Evolutionary conservation across 2,888 invertebrate genomes (phyloP), one percentile per base, ranked within the genome.

Genomic region (Dicranocentrus wangi): DNA sequence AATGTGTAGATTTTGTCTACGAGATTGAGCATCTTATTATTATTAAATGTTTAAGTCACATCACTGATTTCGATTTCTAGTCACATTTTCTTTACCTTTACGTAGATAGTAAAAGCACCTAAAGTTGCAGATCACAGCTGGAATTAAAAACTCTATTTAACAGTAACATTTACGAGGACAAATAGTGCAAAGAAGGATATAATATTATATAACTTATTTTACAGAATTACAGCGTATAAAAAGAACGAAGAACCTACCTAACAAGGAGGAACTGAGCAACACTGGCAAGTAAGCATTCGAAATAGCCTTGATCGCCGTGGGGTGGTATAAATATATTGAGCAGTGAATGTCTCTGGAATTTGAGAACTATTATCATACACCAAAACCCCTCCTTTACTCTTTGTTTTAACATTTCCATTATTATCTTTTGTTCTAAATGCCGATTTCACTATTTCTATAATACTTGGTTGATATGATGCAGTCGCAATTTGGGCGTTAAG

Each of bases 301-400:
- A 71, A 19, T 3, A 79, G 42, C 19, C 70, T 79, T 21, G 79
- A 72, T 39, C 60, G 15, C 17, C 51, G 51, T 3, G 68, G 32
- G 0, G 53, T 28, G 1, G 28, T 21, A 43, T 71, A 79, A 19
- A 79, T 42, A 17, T 79, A 79, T 43, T 79, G 79, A 43, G 79
- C 66, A 43, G 79, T 65, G 55, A 42, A 66, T 1, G n/a, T 17
- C 28, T 71, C 79, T 23, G 71, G 79, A 28, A 71, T 55, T 55
- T 79, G 79, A 55, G 39, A 65, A 43, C 79, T 79, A 42, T 79
- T 79, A n/a, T 79, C 79, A 13, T 79, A 79, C 53, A 79, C 71
- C 21, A 79, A 72, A 7, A 79, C 79, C 53, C 55, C 72, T 2
- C 66, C 71, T 69, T 78, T 76, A n/a, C 32, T 60, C 21, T 32